Evolutionary conservation across 2,113 vertebrate genomes (phyloP), one percentile per base, ranked within the genome.

Genomic region (Bubo scandiacus): DNA sequence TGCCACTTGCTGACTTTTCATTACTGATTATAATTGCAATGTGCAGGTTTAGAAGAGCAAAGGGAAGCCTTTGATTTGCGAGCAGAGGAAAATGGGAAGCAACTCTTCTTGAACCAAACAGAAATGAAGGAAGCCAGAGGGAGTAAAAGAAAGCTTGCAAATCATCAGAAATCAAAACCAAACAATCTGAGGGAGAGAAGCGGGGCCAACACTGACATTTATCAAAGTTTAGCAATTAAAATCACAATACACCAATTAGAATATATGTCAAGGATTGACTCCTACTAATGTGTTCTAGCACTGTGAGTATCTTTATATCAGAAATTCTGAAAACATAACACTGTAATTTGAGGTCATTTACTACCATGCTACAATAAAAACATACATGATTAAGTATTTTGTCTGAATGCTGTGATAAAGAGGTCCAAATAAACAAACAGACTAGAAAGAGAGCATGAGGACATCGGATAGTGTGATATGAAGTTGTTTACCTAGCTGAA

Each of bases 21-120:
- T 85, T 90, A 65, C 81, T 95, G 94, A 90, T 85, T 91, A 70
- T 93, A 94, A 95, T 95, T 94, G 58, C 66, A 68, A 61, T 13
- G 58, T 92, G 36, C 87, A 58, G 27, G 70, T 85, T 96, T 62
- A 82, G 70, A 85, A 82, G 70, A 93, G 90, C 70, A 79, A 96
- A 68, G 49, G 52, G 57, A 93, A 91, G 30, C 11, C 57, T 91
- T 55, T 65, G 30, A 70, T 92, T 92, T 80, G 62, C 6, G 1
- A 70, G 16, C 3, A 5, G 40, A 52, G 47, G 40, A 77, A 75
- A 91, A 82, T 4, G 36, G 49, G 73, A 81, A 11, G 3, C 3
- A 5, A 42, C 27, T 57, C 27, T 78, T 87, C 65, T 63, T 75
- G 47, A 85, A 88, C 17, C 8, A 51, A 85, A 85, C 8, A 87